A percentile compares a stretch with the other conserved stretches of the same genome.
These are phyloP conservation scores for Helobdella robusta DNA, from an alignment of 2,888 invertebrate species.

Conservation along the genomic window DNA sequence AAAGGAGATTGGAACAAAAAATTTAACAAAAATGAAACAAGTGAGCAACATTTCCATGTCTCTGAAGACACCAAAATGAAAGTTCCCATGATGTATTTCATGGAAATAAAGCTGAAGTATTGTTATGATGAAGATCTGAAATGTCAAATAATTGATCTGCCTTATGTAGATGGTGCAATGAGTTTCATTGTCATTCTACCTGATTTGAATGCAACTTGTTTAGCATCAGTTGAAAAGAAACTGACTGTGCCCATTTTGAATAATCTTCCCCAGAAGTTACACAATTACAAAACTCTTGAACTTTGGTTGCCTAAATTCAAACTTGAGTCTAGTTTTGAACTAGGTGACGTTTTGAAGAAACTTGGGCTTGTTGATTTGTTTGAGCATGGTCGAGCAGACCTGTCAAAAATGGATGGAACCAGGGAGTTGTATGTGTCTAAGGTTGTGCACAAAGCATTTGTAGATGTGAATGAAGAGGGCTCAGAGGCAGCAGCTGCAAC, in stretches of 20 bases:
- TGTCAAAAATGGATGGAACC: slow-evolving; percentile 40
- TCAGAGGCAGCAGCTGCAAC: slow-evolving; percentile 40
- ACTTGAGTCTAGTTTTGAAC: slow-evolving; percentile 30
- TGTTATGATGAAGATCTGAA: background rate
- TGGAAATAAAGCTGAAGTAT: background rate
- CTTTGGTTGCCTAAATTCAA: slow-evolving; percentile 34
- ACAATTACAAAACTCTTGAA: slow-evolving; percentile 20
- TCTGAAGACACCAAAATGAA: background rate
- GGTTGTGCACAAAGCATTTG: slow-evolving; percentile 44
- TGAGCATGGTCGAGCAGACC: slow-evolving; percentile 38
- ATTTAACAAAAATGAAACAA: slow-evolving; percentile 58
- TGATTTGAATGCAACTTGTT: slow-evolving; percentile 6
- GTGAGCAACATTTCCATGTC: slow-evolving; percentile 57
- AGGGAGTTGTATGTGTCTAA: slow-evolving; percentile 39
- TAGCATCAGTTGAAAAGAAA: slow-evolving; percentile 25
- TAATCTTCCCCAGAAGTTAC: slow-evolving; percentile 6
- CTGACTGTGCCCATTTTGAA: slow-evolving; percentile 20
- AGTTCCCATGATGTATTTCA: slow-evolving; percentile 17
- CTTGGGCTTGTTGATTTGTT: slow-evolving; percentile 36
- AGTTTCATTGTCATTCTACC: slow-evolving; percentile 36
- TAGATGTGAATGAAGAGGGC: slow-evolving; percentile 40
- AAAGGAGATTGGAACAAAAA: slow-evolving; percentile 44
- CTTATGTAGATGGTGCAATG: slow-evolving; percentile 53
- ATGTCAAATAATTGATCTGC: slow-evolving; percentile 57
- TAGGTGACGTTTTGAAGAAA: slow-evolving; percentile 26